Evolutionary conservation across 2,888 invertebrate genomes (phyloP), one percentile per base, ranked within the genome.

Genomic region (Epinotia bilunana): DNA sequence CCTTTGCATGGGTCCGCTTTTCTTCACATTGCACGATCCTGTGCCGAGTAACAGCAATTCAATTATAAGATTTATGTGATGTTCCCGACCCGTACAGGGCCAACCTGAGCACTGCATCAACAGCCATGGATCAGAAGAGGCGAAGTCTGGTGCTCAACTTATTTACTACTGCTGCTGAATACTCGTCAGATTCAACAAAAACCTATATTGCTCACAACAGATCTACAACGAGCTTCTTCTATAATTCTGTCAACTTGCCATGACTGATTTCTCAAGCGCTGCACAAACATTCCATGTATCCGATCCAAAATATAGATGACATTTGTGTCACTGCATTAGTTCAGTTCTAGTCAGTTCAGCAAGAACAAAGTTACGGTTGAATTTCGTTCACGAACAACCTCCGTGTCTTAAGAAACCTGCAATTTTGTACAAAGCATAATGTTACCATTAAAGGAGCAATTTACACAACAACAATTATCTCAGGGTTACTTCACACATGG

Each of bases 381-480:
- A 62, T 16, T 49, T 64, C 9, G 18, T 64, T 64, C n/a, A 49
- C 23, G 1, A 6, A 33, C 33, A 16, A 55, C 11, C 39, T 33
- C 4, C 33, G n/a, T 28, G 23, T 49, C 3, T 49, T 64, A 49
- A 64, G 49, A 23, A 33, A 55, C 46, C 18, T 7, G 23, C 43
- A 57, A 58, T 23, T 58, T 33, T n/a, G 20, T 4, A 20, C 60
- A 13, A 20, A 43, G 43, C 46, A 18, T 5, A 39, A 61, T 61
- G 73, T 61, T 61, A 43, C 73, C 68, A 62, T 73, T 62, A 61
- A 73, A 53, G 68, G 68, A 73, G 39, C 43, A 61, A 73, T 73
- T 68, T 58, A 46, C 62, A 20, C 53, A 63, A 53, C 49, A 67
- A 55, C 46, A 74, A 71, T 64, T 58, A 49, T 12, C 61, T 63